Evolutionary conservation across 2,888 invertebrate species (phyloP), one percentile per base, ranked within the genome.

Genomic region (Eudasyphora cyanicolor): DNA sequence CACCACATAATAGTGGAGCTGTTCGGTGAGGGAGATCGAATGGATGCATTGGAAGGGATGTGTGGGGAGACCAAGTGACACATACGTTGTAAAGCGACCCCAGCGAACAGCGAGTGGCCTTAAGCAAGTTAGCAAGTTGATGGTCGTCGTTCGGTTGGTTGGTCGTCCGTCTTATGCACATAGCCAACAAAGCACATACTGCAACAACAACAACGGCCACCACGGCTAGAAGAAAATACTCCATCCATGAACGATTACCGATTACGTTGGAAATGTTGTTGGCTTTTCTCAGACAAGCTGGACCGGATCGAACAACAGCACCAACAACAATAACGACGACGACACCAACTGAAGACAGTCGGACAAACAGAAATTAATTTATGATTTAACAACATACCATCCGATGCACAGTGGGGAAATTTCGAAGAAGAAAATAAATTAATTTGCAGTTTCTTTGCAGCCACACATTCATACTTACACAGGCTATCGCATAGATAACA

Each of bases 51-150:
- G n/a, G n/a, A 54, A 5, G 14, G 5, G 24, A 1, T n/a, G n/a
- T n/a, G 12, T 17, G 32, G 29, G 38, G 62, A 45, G 57, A 60
- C 60, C 8, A 49, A 42, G 54, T 73, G 51, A 73, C 54, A 54
- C 57, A 57, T 24, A 29, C 35, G 57, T 2, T 57, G 57, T 64
- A 45, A 83, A 79, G 51, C 74, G 51, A 77, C 76, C 76, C n/a
- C 76, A 75, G 45, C 51, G 51, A 51, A 57, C 32, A 60, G 74
- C 62, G 71, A 57, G n/a, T 57, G 82, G 76, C 84, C 79, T 77
- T 82, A 71, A 78, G 82, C n/a, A n/a, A n/a, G n/a, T n/a, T n/a
- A n/a, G 80, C 83, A 78, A 78, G 71, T 78, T 84, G 75, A 83
- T 78, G 80, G 78, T 76, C 78, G 80, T n/a, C n/a, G n/a, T n/a